Evolutionary conservation across 2,113 vertebrate genomes (phyloP).

Genomic region (Corydoras sp.): DNA sequence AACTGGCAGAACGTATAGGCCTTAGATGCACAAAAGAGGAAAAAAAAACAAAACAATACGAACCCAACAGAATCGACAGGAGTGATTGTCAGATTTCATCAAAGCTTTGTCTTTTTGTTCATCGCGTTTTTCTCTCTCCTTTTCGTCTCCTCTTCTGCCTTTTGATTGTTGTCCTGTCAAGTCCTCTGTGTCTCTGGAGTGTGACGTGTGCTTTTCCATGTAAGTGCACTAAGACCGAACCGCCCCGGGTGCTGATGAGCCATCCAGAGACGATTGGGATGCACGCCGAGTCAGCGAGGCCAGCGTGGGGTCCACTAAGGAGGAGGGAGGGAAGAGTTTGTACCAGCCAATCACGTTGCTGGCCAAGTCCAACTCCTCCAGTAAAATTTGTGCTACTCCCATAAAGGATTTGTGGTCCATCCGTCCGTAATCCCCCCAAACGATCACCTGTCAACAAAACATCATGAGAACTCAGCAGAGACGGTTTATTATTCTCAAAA

Average conservation of each 20-base stretch:
- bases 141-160: conserved; percentile 71
- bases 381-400: conserved; percentile 95
- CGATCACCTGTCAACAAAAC: conserved; percentile 78
- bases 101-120: conserved; percentile 70
- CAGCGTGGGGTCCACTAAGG: conserved; percentile 92
- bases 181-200: conserved; percentile 48
- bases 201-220: conserved; percentile 42
- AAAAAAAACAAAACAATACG: conserved; percentile 29
- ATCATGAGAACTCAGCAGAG: too few relatives aligned
- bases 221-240: conserved; percentile 83
- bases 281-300: conserved; percentile 90
- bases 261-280: conserved; percentile 95
- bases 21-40: conserved; percentile 62
- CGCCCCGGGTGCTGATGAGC: conserved; percentile 86
- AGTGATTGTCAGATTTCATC: conserved; percentile 97
- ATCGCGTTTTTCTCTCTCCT: conserved; percentile 66
- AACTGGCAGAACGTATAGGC: conserved; percentile 45
- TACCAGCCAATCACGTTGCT: conserved; percentile 99
- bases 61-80: conserved; percentile 58
- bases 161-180: conserved; percentile 71
- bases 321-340: conserved; percentile 95
- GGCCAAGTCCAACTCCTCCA: conserved; percentile 94
- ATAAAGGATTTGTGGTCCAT: conserved; percentile 99
- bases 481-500: neutral
- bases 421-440: conserved; percentile 96